Base-by-base conservation (phyloP, 2,113 vertebrate species). In the Canis aureus region DNA sequence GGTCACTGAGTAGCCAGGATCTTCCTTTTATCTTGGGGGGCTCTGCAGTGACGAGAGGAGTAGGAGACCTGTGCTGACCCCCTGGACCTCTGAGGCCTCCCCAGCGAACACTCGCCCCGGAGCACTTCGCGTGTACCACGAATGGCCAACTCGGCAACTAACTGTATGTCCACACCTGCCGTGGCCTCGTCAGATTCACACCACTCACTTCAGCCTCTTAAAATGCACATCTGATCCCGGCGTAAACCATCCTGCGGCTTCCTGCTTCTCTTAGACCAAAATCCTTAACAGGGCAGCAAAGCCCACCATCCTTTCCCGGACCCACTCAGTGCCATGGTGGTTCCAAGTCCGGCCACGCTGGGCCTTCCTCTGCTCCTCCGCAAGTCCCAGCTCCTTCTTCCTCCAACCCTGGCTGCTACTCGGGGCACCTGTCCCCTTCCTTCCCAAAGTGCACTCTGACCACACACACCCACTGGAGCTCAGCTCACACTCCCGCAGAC, bases 61-160 rank as follows among this genome's bases (percentile, higher is more conserved):
- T 1, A 62, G 12, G 3, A 53, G 69, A n/a, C 16, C 12, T 43
- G 59, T 22, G 74, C 25, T 60, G 53, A 71, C 20, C 17, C 59
- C n/a, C 11, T 51, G 23, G 5, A 1, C 57, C 57, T 49, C 17
- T 16, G 25, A 88, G 13, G 38, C 38, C 43, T 38, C 69, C 57
- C 3, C 16, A 43, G 87, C 8, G 12, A 29, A 51, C 0, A 8
- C 32, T 59, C 11, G 43, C 35, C 22, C 23, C 25, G 8, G 0
- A 11, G 62, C 13, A 3, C 27, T 4, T 53, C 8, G 13, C 0
- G 11, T 8, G 35, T 6, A 2, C 15, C 23, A 35, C 0, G 57
- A 55, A 71, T 25, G 8, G 32, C 80, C 53, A 11, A 19, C n/a
- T 27, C 0, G 29, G 17, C 7, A 66, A 19, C n/a, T 53, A 64